phyloP scores from a whole-genome alignment of 2,888 invertebrate species.

The Orchestes rusci region DNA sequence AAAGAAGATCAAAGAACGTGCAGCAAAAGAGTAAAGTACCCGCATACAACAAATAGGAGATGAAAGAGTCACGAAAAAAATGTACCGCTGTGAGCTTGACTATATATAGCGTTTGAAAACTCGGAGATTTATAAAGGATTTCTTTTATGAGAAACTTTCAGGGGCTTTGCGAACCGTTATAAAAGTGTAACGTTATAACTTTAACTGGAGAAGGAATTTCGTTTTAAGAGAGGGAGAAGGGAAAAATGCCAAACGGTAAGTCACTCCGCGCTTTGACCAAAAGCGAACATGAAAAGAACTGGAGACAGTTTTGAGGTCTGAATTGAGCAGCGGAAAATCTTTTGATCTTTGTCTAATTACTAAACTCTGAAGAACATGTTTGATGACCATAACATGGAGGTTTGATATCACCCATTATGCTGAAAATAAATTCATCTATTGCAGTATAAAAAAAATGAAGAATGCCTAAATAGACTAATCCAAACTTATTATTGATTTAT shows the following conservation, averaged over 20 bases:
- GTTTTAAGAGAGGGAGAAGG: conserved; percentile 25
- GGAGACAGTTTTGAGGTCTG: neutral
- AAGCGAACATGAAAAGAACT: conserved; percentile 14
- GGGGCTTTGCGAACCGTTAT: conserved; percentile 31
- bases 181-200: conserved; percentile 32
- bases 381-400: no score
- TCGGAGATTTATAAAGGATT: conserved; percentile 32
- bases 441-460: no score
- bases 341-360: conserved; percentile 13
- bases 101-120: conserved; percentile 30
- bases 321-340: neutral
- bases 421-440: no score
- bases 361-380: no score
- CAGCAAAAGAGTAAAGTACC: conserved; percentile 24
- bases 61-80: conserved; percentile 21
- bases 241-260: conserved; percentile 21
- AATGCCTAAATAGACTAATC: no score
- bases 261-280: conserved; percentile 20
- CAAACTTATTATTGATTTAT: no score
- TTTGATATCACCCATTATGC: no score
- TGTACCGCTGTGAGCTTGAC: conserved; percentile 22
- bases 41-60: conserved; percentile 27
- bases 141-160: conserved; percentile 33
- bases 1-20: conserved; percentile 38
- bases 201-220: conserved; percentile 24